Evolutionary conservation across 2,888 invertebrate species (phyloP), one percentile per base, ranked within the genome.

Genomic region (Leptarthrus brevirostris): DNA sequence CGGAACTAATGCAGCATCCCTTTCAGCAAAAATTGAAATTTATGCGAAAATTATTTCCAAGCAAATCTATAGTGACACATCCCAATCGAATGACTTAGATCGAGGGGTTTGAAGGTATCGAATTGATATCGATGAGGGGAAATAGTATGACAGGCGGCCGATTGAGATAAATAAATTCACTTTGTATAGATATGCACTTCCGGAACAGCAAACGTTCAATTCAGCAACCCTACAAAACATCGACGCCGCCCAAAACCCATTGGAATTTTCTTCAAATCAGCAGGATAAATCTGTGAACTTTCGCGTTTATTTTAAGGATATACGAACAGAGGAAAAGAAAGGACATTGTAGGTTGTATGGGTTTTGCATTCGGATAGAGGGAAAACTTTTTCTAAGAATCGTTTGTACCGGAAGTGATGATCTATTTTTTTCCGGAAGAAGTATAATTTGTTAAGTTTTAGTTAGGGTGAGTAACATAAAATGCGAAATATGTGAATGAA

Each of bases 151-250:
- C 84, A 82, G 83, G 81, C 83, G 83, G 80, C 80, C 83, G 83
- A 83, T 83, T 83, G 83, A 83, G 81, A 83, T 83, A 61, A 70
- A 74, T 74, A 83, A 83, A 83, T 83, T 83, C 83, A 82, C 82
- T 83, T 83, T 81, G 79, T 56, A 40, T 56, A 56, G 56, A 72
- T 72, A 72, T 72, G 72, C 72, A 72, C 26, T 72, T 72, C 72
- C 72, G 56, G 72, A 56, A 24, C n/a, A 22, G 53, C 40, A 71
- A 44, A 24, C 54, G 22, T 71, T 34, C 16, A 18, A 44, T 26
- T 44, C 44, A 34, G 10, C 26, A 66, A 47, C 64, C 64, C 47
- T 26, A 30, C 4, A 66, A 22, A 47, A 66, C 14, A 16, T 44
- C 47, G 47, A 44, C 44, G 24, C 64, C 47, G 24, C 24, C 16